Conservation (phyloP, 2,113 vertebrate genomes). For the Porphyrio hochstetteri region DNA sequence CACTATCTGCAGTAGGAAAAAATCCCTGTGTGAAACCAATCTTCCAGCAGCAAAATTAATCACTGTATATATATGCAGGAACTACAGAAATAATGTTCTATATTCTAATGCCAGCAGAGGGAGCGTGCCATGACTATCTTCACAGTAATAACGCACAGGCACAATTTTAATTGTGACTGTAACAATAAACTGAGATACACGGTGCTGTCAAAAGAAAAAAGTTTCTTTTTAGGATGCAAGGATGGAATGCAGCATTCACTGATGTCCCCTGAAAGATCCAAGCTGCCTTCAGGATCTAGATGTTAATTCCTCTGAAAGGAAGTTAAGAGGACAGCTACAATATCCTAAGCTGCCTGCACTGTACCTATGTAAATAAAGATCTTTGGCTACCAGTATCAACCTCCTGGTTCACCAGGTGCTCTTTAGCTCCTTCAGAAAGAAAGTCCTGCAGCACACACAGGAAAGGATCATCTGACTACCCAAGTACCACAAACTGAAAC, state of each 20-base stretch:
- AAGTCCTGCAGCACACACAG: neutral
- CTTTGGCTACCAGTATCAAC: neutral
- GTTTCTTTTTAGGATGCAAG: neutral
- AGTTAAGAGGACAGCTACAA: neutral
- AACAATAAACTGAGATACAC: neutral
- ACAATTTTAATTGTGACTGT: neutral
- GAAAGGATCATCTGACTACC: neutral
- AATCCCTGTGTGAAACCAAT: neutral
- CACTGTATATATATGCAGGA: neutral
- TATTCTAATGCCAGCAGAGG: neutral
- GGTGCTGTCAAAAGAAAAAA: neutral
- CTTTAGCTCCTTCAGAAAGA: neutral
- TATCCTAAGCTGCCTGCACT: neutral
- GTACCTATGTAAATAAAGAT: neutral
- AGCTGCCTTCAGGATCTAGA: neutral
- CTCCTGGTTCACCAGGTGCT: neutral
- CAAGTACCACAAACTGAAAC: neutral
- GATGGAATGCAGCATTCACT: neutral
- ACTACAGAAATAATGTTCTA: neutral
- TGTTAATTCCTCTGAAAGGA: constrained; percentile 9
- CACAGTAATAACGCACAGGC: neutral
- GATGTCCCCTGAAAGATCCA: neutral
- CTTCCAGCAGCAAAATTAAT: neutral
- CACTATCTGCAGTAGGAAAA: neutral
- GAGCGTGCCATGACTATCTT: neutral